phyloP scores from a whole-genome alignment of 2,113 vertebrate species.

The Atlantisia rogersi region DNA sequence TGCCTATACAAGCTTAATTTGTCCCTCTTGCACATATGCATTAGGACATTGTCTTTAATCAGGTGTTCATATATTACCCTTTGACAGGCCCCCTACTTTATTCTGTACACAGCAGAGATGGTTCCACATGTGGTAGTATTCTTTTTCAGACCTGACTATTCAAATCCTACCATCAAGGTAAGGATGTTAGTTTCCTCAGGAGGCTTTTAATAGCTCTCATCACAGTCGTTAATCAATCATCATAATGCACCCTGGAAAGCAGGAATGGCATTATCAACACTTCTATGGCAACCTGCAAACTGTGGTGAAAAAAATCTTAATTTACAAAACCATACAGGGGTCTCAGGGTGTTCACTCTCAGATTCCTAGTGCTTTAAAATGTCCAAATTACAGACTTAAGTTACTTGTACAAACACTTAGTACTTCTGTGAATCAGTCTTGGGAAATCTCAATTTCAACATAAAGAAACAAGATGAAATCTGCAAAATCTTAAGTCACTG shows the following conservation, averaged over 20 bases:
- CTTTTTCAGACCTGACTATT: neutral
- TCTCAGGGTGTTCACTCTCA: neutral
- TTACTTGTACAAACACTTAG: neutral
- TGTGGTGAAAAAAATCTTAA: neutral
- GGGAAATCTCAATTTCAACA: neutral
- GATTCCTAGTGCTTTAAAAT: neutral
- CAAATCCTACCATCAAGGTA: neutral
- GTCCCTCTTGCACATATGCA: neutral
- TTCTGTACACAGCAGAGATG: neutral
- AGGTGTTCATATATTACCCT: neutral
- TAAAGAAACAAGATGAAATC: neutral
- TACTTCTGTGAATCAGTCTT: neutral
- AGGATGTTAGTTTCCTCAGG: neutral
- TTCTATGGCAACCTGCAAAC: neutral
- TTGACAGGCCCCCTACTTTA: neutral
- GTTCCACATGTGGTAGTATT: neutral
- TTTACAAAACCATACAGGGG: neutral
- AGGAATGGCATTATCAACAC: neutral
- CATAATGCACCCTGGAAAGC: neutral
- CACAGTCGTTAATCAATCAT: neutral
- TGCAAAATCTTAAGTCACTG: neutral
- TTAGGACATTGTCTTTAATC: neutral
- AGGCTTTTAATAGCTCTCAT: neutral
- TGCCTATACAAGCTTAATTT: neutral
- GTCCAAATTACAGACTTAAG: neutral